Evolutionary conservation across 2,797 vertebrate species (phyloP), one percentile per base, ranked within the genome.

Genomic region (Galaxias olidus): DNA sequence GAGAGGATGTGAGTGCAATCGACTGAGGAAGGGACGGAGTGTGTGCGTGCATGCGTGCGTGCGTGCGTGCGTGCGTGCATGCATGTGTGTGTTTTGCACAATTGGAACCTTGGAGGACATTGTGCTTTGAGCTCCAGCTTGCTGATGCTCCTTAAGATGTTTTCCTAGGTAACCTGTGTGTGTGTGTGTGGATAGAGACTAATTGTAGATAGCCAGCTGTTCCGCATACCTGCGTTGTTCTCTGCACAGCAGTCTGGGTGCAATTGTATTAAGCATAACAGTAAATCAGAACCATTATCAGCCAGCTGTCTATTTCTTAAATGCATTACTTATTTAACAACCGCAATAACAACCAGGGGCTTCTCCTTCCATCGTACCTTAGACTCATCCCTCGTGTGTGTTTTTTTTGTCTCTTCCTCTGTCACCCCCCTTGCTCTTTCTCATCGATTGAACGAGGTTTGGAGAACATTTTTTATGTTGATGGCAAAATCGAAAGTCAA

Each of bases 401-500:
- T n/a, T 18, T 10, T 49, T 3, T 13, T 8, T 51, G 11, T 59
- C 50, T 67, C 40, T 54, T 10, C 19, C 44, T 45, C 20, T 49
- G 1, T 60, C 9, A 42, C 20, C 30, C 42, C 9, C 17, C 15
- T 12, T 17, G 8, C 41, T 61, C 12, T 54, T 17, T 11, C 12
- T 8, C 18, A 59, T 45, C 13, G 57, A 59, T 19, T 59, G 43
- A 9, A 46, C 18, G 17, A 8, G 1, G 13, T 11, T 4, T 9
- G 46, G 11, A 12, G 11, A 47, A 14, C 0, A 14, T 20, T 30
- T 30, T n/a, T 30, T 4, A n/a, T n/a, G 8, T 60, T 47, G 13
- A 60, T 47, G 30, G 58, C 44, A 47, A 48, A 30, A 60, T 60
- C 45, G 44, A 47, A 59, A 60, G 44, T 18, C 41, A 15, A 43